Conservation (phyloP, 2,113 vertebrate species). For the Varanus komodoensis region DNA sequence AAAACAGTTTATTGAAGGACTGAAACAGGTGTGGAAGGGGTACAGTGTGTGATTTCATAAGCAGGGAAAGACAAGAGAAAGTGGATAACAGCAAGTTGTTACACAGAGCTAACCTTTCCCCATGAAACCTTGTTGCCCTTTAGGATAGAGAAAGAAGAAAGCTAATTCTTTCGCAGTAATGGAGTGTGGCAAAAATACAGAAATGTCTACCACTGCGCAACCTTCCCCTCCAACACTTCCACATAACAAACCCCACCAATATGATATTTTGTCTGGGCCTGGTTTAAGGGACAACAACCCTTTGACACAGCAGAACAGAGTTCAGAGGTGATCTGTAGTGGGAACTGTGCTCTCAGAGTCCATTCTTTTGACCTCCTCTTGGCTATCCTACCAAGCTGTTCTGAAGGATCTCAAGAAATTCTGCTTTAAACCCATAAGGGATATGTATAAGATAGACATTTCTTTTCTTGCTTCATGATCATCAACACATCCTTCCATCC, state of each 20-base stretch:
- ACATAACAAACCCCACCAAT: background rate
- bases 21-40: no score
- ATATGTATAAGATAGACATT: background rate
- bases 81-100: no score
- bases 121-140: no score
- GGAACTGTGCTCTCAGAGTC: no score
- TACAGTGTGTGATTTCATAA: no score
- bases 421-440: background rate
- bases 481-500: background rate
- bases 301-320: background rate
- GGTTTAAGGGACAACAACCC: background rate
- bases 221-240: background rate
- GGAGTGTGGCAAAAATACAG: background rate
- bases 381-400: background rate
- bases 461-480: background rate
- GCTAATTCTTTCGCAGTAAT: no score
- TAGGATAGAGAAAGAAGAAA: no score
- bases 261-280: background rate
- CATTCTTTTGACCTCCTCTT: background rate
- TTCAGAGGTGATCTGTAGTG: background rate
- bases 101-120: no score
- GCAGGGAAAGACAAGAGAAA: no score
- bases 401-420: background rate
- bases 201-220: background rate
- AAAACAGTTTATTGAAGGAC: no score